Evolutionary conservation across 2,797 vertebrate genomes (phyloP), one percentile per base, ranked within the genome.

Genomic region (Periparus ater): DNA sequence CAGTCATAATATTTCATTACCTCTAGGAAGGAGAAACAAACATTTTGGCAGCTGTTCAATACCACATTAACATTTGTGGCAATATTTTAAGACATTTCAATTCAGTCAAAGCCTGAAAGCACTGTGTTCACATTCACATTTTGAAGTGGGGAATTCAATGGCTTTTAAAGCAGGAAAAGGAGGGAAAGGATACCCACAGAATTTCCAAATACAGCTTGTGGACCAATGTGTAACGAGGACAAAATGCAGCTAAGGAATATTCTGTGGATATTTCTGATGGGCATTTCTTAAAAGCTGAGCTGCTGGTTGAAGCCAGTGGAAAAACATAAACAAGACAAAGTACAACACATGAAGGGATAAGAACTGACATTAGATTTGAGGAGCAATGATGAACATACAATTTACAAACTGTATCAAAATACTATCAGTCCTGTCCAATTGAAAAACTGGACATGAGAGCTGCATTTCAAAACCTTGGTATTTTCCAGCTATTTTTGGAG

Each of bases 1-100:
- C 83, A 85, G 85, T 75, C 73, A 92, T 8, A 82, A 77, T 68
- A 85, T 94, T 94, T 93, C 73, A 58, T 93, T 93, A 93, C 93
- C 90, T 91, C 89, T 48, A 90, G 70, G 26, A 91, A 90, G 70
- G 34, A 60, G 45, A 91, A 92, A 17, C 42, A 93, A 91, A 88
- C 25, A 17, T 74, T 92, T 51, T 91, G 75, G 91, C 89, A 95
- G 89, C 79, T 89, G 82, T 34, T 85, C 93, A 86, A 51, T 89
- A 71, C 40, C 4, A 2, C 67, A 77, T 67, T 79, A 87, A 74
- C 48, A 42, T 77, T 82, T 70, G 84, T 48, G 60, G 92, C 74
- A 86, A n/a, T 78, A 54, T 65, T 94, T 77, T 42, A 74, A 95
- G 54, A 36, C 62, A 27, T 58, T 82, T 89, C 53, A 80, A 47